These are phyloP conservation scores for Toxotes chatareus DNA, from an alignment of 2,113 vertebrate genomes.

Conservation along the genomic window DNA sequence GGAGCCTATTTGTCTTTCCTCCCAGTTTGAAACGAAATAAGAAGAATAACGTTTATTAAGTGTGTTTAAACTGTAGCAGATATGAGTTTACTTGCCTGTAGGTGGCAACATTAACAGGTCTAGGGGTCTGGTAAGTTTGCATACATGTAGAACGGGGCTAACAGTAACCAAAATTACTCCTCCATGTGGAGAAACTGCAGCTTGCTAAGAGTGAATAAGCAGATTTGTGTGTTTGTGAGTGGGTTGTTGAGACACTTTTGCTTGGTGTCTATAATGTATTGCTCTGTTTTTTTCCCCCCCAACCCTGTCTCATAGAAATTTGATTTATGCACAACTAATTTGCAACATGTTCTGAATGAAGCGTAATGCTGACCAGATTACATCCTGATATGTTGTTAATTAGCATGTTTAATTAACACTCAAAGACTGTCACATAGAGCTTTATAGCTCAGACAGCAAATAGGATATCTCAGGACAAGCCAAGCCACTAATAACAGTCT, in stretches of 20 bases:
- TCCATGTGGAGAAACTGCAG: not conserved
- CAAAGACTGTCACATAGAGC: not conserved
- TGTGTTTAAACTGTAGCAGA: not conserved
- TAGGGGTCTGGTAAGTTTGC: not conserved
- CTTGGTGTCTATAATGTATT: not conserved
- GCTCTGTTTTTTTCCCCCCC: not conserved
- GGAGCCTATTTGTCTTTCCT: not conserved
- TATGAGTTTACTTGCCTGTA: not conserved
- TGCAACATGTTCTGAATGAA: not conserved
- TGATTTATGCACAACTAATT: not conserved
- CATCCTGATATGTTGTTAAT: not conserved
- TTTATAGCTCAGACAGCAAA: not conserved
- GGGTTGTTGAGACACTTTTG: not conserved
- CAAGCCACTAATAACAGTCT: not conserved
- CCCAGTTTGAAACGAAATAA: not conserved
- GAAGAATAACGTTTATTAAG: not conserved
- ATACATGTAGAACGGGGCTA: no score
- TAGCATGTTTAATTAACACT: not conserved
- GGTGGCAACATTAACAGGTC: not conserved
- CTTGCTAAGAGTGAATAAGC: not conserved
- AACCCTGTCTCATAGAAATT: not conserved
- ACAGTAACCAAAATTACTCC: not conserved
- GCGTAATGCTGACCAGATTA: not conserved
- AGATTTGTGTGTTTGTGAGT: not conserved
- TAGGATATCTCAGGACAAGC: not conserved